phyloP scores from a whole-genome alignment of 1,140 invertebrate species.

The Leptinotarsa defecta region DNA sequence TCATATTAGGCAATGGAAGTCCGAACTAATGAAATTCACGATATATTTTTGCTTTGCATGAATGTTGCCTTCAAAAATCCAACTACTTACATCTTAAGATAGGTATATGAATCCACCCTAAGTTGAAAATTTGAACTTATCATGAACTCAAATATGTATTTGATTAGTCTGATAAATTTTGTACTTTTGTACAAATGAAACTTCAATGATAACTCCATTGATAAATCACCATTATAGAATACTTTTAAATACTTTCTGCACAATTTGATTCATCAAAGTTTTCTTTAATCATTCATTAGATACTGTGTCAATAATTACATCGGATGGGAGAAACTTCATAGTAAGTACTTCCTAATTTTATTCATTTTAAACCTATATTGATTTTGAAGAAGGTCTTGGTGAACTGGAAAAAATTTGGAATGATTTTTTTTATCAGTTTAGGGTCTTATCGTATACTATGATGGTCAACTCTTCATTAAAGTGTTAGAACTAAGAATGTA shows the following conservation, averaged over 20 bases:
- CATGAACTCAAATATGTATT: neutral
- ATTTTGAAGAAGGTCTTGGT: too few relatives aligned
- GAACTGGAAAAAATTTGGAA: too few relatives aligned
- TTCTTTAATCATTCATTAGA: conserved; percentile 58
- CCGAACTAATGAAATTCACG: too few relatives aligned
- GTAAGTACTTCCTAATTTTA: conserved; percentile 63
- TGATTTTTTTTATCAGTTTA: too few relatives aligned
- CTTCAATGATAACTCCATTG: too few relatives aligned
- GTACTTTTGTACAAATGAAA: too few relatives aligned
- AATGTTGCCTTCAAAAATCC: neutral
- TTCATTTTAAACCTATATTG: too few relatives aligned
- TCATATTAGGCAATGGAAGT: too few relatives aligned
- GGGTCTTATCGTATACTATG: too few relatives aligned
- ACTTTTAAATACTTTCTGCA: neutral
- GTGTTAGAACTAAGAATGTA: too few relatives aligned
- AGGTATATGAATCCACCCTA: neutral
- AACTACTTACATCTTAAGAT: neutral
- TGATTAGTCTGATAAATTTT: neutral
- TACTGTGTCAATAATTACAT: conserved; percentile 92
- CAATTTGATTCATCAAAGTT: neutral
- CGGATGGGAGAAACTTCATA: conserved; percentile 93
- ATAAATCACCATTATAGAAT: too few relatives aligned
- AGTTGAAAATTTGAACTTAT: neutral
- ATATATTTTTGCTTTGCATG: neutral
- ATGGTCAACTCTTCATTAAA: too few relatives aligned